phyloP scores from a whole-genome alignment of 2,797 vertebrate genomes.

The Sebastes dallii region DNA sequence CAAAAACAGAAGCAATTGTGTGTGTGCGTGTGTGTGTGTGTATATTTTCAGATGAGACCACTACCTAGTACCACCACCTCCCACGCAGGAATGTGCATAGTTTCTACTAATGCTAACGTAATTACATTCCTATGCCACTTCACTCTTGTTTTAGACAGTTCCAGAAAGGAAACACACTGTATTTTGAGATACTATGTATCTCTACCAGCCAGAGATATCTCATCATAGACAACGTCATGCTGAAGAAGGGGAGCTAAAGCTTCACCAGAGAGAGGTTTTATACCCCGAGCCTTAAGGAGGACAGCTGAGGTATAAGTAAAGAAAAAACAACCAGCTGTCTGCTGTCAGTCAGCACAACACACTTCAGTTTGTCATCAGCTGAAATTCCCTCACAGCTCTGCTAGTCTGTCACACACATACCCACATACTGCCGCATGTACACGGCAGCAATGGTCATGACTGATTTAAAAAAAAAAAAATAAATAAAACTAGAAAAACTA shows the following conservation, averaged over 20 bases:
- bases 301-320: slow-evolving; percentile 2
- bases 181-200: neutral
- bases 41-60: neutral
- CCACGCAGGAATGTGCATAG: slow-evolving; percentile 5
- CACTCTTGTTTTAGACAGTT: neutral
- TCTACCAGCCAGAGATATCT: neutral
- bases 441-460: neutral
- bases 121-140: neutral
- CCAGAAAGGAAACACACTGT: neutral
- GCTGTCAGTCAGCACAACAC: slow-evolving; percentile 33
- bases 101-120: neutral
- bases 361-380: neutral
- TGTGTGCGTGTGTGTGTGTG: neutral
- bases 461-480: no score
- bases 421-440: neutral
- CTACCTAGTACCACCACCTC: neutral
- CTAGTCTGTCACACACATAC: neutral
- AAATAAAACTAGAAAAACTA: neutral
- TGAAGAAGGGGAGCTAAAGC: neutral
- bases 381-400: neutral
- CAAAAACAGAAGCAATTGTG: slow-evolving; percentile 1
- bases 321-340: slow-evolving; percentile 36
- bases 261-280: neutral
- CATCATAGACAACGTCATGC: neutral
- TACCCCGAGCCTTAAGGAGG: neutral